Evolutionary conservation across 2,113 vertebrate species (phyloP), one percentile per base, ranked within the genome.

Genomic region (Nibea albiflora): DNA sequence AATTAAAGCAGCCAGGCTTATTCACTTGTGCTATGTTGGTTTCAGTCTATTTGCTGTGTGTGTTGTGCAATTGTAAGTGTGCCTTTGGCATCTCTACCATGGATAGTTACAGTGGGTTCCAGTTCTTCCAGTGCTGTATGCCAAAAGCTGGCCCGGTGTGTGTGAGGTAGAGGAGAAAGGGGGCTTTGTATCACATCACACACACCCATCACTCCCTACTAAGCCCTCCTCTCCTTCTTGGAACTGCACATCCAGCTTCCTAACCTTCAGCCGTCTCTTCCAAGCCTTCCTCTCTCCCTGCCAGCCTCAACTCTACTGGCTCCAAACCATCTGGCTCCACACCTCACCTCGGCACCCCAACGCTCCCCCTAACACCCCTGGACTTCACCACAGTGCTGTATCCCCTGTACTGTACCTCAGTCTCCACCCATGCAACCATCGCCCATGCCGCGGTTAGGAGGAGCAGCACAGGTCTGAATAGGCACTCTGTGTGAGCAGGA

Each of bases 401-500:
- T 57, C 39, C 46, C 31, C 35, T 64, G 14, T 15, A 16, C 14
- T 3, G 5, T 28, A 79, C 50, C 69, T 79, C 65, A 14, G 74
- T 56, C 71, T 62, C 57, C 75, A 44, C 76, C 78, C 68, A 35
- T 8, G 35, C 81, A 62, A 57, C 70, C 78, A 7, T 65, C 44
- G 71, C 82, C 90, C 83, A 67, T 92, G 84, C 72, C 80, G 83
- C 22, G 63, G 81, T 87, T 80, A 80, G 73, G 73, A 81, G 85
- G 83, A 84, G 79, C 76, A 16, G 79, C 22, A 11, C 80, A 73
- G 75, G 69, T 78, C 87, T 95, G 90, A 95, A 95, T 95, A 82
- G 90, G 61, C 31, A 42, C 85, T 91, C 91, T 95, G 94, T 95
- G 85, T 83, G 81, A 81, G 61, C 76, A 92, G 89, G 89, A 93